These are phyloP conservation scores for Perognathus longimembris DNA, from an alignment of 2,113 vertebrate genomes.

Conservation along the genomic window DNA sequence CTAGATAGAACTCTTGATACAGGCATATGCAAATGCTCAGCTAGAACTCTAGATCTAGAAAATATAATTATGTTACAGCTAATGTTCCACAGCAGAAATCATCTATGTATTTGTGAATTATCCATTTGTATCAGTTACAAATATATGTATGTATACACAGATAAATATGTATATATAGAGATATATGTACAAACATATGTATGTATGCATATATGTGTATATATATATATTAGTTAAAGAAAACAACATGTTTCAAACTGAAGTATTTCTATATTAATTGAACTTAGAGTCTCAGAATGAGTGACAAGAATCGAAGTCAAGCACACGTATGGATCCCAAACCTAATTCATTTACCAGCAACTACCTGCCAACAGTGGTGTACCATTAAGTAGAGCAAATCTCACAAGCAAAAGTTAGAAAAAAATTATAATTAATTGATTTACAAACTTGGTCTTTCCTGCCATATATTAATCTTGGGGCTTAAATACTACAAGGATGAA, in stretches of 20 bases:
- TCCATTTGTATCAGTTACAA: constrained; percentile 46
- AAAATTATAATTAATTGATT: constrained; percentile 51
- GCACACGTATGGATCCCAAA: constrained; percentile 1
- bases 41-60: constrained; percentile 40
- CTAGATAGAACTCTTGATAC: constrained; percentile 41
- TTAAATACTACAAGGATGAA: constrained; percentile 20
- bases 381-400: constrained; percentile 46
- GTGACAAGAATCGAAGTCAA: constrained; percentile 15
- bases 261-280: constrained; percentile 22
- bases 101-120: constrained; percentile 26
- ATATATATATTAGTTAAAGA: constrained; percentile 59
- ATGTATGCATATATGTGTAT: too few relatives aligned
- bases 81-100: constrained; percentile 7
- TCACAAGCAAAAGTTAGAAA: constrained; percentile 45
- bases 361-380: background rate
- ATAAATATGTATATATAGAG: too few relatives aligned
- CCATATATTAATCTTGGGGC: constrained; percentile 29
- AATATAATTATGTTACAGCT: background rate
- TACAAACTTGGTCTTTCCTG: constrained; percentile 34
- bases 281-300: constrained; percentile 11
- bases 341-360: background rate
- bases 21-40: constrained; percentile 17
- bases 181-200: too few relatives aligned
- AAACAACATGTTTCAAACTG: constrained; percentile 36
- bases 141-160: too few relatives aligned